Evolutionary conservation across 2,797 vertebrate genomes (phyloP).

Genomic region (Odontamblyopus lacepedii): DNA sequence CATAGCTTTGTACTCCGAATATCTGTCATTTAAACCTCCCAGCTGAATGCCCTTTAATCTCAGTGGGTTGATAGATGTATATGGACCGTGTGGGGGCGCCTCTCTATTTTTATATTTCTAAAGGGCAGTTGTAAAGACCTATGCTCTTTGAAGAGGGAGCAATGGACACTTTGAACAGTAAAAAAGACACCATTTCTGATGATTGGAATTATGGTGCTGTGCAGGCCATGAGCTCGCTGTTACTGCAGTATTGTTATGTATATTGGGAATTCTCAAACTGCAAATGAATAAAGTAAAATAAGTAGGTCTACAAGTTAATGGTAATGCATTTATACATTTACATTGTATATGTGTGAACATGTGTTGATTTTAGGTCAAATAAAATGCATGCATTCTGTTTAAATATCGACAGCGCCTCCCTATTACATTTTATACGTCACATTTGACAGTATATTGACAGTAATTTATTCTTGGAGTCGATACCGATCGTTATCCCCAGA

Average conservation of each 20-base stretch:
- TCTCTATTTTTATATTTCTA: conserved; percentile 52
- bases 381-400: neutral
- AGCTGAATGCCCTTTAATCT: conserved; percentile 47
- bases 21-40: conserved; percentile 49
- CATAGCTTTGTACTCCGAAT: conserved; percentile 51
- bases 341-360: no score
- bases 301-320: neutral
- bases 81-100: conserved; percentile 34
- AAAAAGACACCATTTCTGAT: conserved; percentile 11
- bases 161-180: conserved; percentile 10
- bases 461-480: neutral
- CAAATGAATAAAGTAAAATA: neutral
- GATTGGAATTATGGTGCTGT: conserved; percentile 2
- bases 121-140: conserved; percentile 43
- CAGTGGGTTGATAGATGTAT: conserved; percentile 31
- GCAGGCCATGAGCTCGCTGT: neutral
- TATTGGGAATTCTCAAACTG: neutral
- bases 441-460: neutral
- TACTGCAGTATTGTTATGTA: neutral
- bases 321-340: neutral
- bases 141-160: conserved; percentile 18
- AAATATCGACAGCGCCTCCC: neutral
- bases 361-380: neutral
- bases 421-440: neutral
- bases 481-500: conserved; percentile 36